Percentiles rank a stretch among this genome's conserved stretches.
Evolutionary conservation across 2,113 vertebrate genomes (phyloP).

Genomic region (Vombatus ursinus): DNA sequence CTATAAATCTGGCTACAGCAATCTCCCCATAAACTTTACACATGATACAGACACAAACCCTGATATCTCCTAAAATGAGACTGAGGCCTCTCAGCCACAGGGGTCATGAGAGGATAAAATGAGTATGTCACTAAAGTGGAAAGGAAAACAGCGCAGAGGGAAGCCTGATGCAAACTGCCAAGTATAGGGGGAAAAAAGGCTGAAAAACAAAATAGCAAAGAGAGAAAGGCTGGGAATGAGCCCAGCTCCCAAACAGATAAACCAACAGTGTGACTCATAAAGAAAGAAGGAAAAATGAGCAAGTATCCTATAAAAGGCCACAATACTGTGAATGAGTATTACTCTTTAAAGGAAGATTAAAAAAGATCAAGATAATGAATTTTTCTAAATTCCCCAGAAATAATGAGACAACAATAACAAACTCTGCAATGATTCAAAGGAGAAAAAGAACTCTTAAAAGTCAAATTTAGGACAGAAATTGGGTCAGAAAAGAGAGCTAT

Average conservation of each 20-base stretch:
- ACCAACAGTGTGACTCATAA: neutral
- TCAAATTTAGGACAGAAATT: neutral
- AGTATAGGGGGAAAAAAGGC: neutral
- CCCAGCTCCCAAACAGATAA: neutral
- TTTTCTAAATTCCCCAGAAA: neutral
- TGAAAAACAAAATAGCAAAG: neutral
- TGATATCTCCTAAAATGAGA: neutral
- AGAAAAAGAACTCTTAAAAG: neutral
- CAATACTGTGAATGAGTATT: neutral
- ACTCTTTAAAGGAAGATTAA: neutral
- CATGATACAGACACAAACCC: neutral
- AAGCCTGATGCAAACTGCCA: neutral
- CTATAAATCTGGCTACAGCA: neutral
- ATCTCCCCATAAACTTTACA: neutral
- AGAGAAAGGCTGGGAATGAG: neutral
- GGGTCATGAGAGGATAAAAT: neutral
- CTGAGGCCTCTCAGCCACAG: neutral
- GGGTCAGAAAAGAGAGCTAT: too few relatives aligned
- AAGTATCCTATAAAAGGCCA: neutral
- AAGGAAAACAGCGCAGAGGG: neutral
- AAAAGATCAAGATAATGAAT: neutral
- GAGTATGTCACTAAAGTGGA: neutral
- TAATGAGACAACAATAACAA: neutral
- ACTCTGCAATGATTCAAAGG: neutral
- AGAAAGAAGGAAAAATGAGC: neutral